phyloP scores from a whole-genome alignment of 2,888 invertebrate genomes.

The Eutolmus rufibarbis region DNA sequence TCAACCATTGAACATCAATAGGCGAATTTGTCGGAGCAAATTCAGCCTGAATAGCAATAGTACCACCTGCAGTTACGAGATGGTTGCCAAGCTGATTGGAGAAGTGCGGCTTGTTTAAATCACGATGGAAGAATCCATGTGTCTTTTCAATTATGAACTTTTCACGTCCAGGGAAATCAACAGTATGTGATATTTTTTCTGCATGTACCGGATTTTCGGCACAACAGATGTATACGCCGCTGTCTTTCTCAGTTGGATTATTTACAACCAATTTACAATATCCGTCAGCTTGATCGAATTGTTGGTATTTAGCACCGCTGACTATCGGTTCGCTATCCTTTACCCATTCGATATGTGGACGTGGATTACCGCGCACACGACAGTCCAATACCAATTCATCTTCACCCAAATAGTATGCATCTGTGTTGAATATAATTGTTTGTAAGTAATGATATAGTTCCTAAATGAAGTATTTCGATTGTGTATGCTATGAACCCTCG shows the following conservation, averaged over 20 bases:
- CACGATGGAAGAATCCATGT: constrained; percentile 62
- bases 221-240: constrained; percentile 77
- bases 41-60: constrained; percentile 82
- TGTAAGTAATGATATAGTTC: not conserved
- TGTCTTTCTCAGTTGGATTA: constrained; percentile 72
- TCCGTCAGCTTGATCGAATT: constrained; percentile 75
- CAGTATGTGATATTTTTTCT: constrained; percentile 77
- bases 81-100: constrained; percentile 74
- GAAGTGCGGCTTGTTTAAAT: constrained; percentile 73
- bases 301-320: constrained; percentile 68
- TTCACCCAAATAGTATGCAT: constrained; percentile 74
- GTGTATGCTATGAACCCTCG: not conserved
- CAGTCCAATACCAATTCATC: constrained; percentile 82
- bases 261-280: constrained; percentile 74
- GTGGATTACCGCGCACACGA: constrained; percentile 76
- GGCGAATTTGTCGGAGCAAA: constrained; percentile 71
- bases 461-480: not conserved
- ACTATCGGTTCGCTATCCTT: constrained; percentile 72
- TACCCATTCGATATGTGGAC: constrained; percentile 77
- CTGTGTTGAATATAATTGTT: constrained; percentile 60
- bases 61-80: constrained; percentile 77
- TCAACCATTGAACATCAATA: constrained; percentile 79
- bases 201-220: constrained; percentile 77
- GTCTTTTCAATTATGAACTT: constrained; percentile 62
- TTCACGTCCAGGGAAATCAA: constrained; percentile 69